These are phyloP conservation scores for Cryptocheilus praepositus DNA, from an alignment of 2,888 invertebrate species.

Conservation along the genomic window DNA sequence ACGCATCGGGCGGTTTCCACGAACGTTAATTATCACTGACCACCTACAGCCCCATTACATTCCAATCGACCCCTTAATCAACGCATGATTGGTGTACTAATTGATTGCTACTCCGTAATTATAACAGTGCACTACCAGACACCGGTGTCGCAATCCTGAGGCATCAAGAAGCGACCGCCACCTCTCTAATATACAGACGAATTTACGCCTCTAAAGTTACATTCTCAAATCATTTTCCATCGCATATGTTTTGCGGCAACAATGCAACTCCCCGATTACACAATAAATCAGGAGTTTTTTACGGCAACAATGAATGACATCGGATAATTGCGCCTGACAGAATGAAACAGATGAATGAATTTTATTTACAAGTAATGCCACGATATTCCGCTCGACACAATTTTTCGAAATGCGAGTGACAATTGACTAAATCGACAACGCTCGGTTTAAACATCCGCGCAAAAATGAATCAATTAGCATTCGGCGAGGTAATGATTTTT, in stretches of 20 bases:
- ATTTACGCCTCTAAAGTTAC: background rate
- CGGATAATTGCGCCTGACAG: background rate
- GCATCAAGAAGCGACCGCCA: slow-evolving; percentile 39
- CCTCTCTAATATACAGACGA: background rate
- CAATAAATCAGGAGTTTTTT: no score
- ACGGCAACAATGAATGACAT: slow-evolving; percentile 2
- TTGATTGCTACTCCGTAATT: slow-evolving; percentile 75
- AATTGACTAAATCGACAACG: no score
- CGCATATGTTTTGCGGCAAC: no score
- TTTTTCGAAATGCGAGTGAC: no score
- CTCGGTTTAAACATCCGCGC: no score
- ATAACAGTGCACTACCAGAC: slow-evolving; percentile 70
- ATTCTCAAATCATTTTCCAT: no score
- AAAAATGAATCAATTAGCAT: no score
- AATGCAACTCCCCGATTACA: no score
- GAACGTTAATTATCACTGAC: slow-evolving; percentile 74
- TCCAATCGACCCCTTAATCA: slow-evolving; percentile 75
- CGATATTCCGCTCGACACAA: no score
- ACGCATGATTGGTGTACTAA: slow-evolving; percentile 75
- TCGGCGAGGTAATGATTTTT: no score
- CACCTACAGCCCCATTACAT: slow-evolving; percentile 74
- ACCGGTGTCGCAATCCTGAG: slow-evolving; percentile 48
- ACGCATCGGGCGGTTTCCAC: slow-evolving; percentile 70
- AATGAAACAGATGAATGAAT: no score
- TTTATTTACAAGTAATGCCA: no score